phyloP scores from a whole-genome alignment of 2,888 invertebrate species.

The Rhamnusium bicolor region DNA sequence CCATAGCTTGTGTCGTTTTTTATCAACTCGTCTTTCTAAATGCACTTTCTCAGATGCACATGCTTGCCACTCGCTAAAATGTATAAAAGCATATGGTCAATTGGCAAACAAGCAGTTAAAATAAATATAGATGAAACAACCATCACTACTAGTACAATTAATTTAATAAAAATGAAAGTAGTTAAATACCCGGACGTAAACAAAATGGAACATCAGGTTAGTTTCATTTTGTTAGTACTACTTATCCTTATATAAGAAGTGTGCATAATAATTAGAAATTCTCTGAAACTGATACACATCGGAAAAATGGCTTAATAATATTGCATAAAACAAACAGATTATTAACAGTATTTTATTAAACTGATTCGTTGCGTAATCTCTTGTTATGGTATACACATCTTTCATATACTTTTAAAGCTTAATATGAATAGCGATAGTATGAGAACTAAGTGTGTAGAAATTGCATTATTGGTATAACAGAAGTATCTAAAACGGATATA shows the following conservation, averaged over 20 bases:
- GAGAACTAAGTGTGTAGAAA: slow-evolving; percentile 10
- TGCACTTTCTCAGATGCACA: neutral
- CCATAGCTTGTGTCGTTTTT: too few relatives aligned
- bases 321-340: slow-evolving; percentile 23
- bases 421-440: neutral
- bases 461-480: neutral
- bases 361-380: slow-evolving; percentile 10
- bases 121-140: neutral
- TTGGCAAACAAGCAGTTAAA: neutral
- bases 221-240: slow-evolving; percentile 12
- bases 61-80: neutral
- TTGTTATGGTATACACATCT: slow-evolving; percentile 8
- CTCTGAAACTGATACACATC: slow-evolving; percentile 5
- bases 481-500: too few relatives aligned
- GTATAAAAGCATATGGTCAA: slow-evolving; percentile 1
- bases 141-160: slow-evolving; percentile 27
- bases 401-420: neutral
- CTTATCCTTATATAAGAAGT: slow-evolving; percentile 19
- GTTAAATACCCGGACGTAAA: slow-evolving; percentile 36
- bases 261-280: slow-evolving; percentile 17
- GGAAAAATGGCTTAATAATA: slow-evolving; percentile 12
- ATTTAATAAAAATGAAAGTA: slow-evolving; percentile 49
- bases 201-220: slow-evolving; percentile 24
- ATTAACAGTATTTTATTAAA: neutral
- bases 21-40: too few relatives aligned